These are phyloP conservation scores for Lampris incognitus DNA, from an alignment of 2,113 vertebrate species.

Conservation along the genomic window DNA sequence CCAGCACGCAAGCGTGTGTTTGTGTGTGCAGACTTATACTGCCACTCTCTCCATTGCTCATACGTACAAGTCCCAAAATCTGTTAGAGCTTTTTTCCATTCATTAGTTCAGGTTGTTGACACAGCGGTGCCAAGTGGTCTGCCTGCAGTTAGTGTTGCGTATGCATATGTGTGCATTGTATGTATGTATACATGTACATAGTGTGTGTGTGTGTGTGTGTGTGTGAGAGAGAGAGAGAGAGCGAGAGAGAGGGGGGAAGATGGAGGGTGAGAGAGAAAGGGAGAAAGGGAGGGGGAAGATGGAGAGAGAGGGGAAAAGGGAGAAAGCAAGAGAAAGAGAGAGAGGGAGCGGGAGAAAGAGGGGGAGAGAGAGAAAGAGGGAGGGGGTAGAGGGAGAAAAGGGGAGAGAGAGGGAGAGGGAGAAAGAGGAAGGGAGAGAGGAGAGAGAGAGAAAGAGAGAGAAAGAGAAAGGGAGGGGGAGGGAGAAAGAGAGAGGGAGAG, in stretches of 20 bases:
- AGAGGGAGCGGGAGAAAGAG: too few relatives aligned
- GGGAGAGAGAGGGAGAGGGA: slow-evolving; percentile 4
- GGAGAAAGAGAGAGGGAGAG: too few relatives aligned
- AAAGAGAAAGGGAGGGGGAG: too few relatives aligned
- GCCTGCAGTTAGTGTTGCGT: too few relatives aligned
- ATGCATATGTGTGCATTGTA: too few relatives aligned
- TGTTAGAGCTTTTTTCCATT: neutral
- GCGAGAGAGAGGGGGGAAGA: neutral
- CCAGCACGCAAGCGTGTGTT: too few relatives aligned
- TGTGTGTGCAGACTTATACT: too few relatives aligned
- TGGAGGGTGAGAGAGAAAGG: neutral
- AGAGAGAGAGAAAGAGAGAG: neutral
- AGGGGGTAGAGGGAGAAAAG: neutral
- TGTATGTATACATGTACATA: neutral
- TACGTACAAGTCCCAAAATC: too few relatives aligned
- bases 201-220: neutral
- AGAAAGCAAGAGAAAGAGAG: too few relatives aligned
- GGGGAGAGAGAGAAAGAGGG: too few relatives aligned
- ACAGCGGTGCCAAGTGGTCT: neutral
- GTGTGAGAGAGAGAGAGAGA: neutral
- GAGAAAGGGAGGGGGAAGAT: neutral
- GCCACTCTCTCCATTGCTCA: too few relatives aligned
- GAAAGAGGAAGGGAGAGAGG: slow-evolving; percentile 21
- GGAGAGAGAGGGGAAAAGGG: too few relatives aligned
- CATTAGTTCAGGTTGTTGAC: slow-evolving; percentile 3